Evolutionary conservation across 2,113 vertebrate genomes (phyloP).

Genomic region (Ardeotis arabs): DNA sequence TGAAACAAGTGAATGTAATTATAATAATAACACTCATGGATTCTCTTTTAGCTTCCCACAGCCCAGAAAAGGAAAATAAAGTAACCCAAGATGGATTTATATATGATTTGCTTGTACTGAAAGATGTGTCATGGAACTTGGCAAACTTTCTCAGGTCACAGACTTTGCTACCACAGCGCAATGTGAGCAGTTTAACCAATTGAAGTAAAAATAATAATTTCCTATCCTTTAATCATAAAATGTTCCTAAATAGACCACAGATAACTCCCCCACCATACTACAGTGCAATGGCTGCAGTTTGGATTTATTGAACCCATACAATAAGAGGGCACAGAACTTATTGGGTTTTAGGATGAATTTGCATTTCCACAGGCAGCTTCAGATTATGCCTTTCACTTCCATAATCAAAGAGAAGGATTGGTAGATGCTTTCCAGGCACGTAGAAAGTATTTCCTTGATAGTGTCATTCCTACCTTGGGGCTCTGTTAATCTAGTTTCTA

Average conservation of each 20-base stretch:
- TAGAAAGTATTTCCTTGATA: not conserved
- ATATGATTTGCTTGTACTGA: conserved; percentile 14
- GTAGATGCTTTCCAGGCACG: not conserved
- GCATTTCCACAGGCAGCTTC: not conserved
- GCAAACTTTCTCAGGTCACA: conserved; percentile 42
- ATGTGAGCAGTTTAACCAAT: not conserved
- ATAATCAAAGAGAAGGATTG: not conserved
- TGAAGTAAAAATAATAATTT: conserved; percentile 44
- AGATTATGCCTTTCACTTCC: not conserved
- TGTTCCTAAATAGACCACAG: not conserved
- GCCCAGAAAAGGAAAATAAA: conserved; percentile 20
- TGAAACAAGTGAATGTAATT: conserved; percentile 17
- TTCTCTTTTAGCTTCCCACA: conserved; percentile 44
- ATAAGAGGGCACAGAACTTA: not conserved
- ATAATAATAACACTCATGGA: not conserved
- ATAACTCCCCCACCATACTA: not conserved
- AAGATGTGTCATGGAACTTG: conserved; percentile 58
- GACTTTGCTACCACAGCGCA: not conserved
- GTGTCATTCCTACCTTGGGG: not conserved
- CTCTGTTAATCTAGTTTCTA: not conserved
- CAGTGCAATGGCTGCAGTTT: not conserved
- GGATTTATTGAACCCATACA: not conserved
- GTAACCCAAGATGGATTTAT: conserved; percentile 22
- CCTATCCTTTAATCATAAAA: not conserved
- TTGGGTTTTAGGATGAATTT: not conserved